A percentile compares a stretch with the other conserved stretches of the same genome.
phyloP scores from a whole-genome alignment of 2,888 invertebrate genomes.

The Ennomos erosarius region DNA sequence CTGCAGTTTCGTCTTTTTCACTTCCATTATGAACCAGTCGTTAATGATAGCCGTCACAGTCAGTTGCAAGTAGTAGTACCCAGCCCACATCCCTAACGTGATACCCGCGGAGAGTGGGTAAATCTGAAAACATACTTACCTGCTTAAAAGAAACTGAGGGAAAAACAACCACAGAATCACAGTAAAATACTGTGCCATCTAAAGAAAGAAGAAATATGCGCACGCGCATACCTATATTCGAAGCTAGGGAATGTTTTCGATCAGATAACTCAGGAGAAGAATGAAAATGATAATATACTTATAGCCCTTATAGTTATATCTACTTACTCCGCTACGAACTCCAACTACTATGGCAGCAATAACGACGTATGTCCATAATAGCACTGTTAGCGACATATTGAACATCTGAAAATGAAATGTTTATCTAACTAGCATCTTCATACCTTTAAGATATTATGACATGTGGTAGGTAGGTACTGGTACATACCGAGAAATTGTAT shows the following conservation, averaged over 20 bases:
- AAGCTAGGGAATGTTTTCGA: no score
- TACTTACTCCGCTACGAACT: constrained; percentile 42
- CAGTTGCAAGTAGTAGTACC: constrained; percentile 43
- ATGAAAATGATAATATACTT: no score
- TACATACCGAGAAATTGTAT: constrained; percentile 50
- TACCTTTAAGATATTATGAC: no score
- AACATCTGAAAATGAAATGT: constrained; percentile 46
- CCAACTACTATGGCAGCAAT: constrained; percentile 47
- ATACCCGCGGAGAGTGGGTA: constrained; percentile 25
- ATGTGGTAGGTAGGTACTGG: no score
- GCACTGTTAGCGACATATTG: constrained; percentile 40
- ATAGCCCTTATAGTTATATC: no score
- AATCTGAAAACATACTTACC: constrained; percentile 33
- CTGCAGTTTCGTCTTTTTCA: constrained; percentile 44
- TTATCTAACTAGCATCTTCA: no score
- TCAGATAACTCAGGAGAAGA: no score
- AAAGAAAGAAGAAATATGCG: no score
- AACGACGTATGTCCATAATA: constrained; percentile 48
- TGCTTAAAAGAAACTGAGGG: no score
- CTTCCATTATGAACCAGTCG: constrained; percentile 48
- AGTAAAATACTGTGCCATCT: no score
- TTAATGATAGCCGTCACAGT: constrained; percentile 39
- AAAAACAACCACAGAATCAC: no score
- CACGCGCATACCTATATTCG: no score
- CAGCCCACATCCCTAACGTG: constrained; percentile 35